phyloP scores from a whole-genome alignment of 2,888 invertebrate genomes.

The Sialis lutaria region DNA sequence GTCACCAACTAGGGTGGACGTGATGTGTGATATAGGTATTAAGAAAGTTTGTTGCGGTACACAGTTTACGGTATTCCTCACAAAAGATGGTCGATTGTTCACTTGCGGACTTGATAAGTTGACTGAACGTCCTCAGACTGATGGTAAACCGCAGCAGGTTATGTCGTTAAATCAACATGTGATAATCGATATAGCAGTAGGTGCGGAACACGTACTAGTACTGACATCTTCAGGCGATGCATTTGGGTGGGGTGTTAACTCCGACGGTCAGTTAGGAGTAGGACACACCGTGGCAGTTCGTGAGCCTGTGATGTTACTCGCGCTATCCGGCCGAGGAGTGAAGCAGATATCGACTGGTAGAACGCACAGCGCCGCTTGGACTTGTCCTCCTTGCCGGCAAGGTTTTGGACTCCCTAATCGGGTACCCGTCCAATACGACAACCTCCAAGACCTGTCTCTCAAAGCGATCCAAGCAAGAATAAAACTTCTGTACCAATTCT shows the following conservation, averaged over 20 bases:
- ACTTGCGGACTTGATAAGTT: constrained; percentile 42
- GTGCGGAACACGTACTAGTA: constrained; percentile 40
- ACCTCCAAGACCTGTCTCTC: constrained; percentile 29
- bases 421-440: constrained; percentile 37
- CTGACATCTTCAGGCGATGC: constrained; percentile 36
- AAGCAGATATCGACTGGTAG: constrained; percentile 43
- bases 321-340: constrained; percentile 31
- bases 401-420: constrained; percentile 31
- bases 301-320: constrained; percentile 34
- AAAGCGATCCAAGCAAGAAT: constrained; percentile 33
- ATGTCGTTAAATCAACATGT: constrained; percentile 27
- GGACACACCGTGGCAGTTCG: constrained; percentile 34
- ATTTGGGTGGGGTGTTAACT: constrained; percentile 44
- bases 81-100: constrained; percentile 35
- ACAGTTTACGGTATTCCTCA: constrained; percentile 42
- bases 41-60: constrained; percentile 44
- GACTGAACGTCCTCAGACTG: constrained; percentile 35
- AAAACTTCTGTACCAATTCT: constrained; percentile 37
- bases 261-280: constrained; percentile 41
- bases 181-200: constrained; percentile 38
- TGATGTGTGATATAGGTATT: constrained; percentile 32
- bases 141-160: constrained; percentile 33
- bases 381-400: constrained; percentile 34
- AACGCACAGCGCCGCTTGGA: constrained; percentile 45
- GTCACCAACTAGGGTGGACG: constrained; percentile 32